phyloP scores from a whole-genome alignment of 2,888 invertebrate genomes.

The Opisthograptis luteolata region DNA sequence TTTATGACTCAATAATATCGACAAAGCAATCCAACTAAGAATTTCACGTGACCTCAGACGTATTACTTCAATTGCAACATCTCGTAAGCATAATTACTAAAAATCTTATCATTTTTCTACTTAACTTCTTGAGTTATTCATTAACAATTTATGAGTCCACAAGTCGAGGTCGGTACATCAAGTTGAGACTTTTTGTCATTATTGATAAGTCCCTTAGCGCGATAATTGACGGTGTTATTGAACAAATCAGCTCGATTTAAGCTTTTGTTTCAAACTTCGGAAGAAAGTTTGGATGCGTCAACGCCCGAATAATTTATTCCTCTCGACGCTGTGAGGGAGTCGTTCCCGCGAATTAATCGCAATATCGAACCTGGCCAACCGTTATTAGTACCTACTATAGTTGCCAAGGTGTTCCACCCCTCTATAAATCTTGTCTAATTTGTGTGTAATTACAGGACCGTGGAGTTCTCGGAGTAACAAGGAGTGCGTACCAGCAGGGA shows the following conservation, averaged over 20 bases:
- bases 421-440: conserved; percentile 84
- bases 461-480: conserved; percentile 79
- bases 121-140: conserved; percentile 28
- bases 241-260: conserved; percentile 22
- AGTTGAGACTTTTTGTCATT: conserved; percentile 12
- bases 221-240: conserved; percentile 27
- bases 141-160: conserved; percentile 29
- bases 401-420: conserved; percentile 84
- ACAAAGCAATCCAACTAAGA: conserved; percentile 31
- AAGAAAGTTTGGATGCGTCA: conserved; percentile 31
- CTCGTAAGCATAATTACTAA: too few relatives aligned
- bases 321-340: conserved; percentile 47
- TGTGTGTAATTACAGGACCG: conserved; percentile 84
- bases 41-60: conserved; percentile 19
- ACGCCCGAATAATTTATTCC: conserved; percentile 48
- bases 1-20: conserved; percentile 19
- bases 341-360: conserved; percentile 71
- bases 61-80: too few relatives aligned
- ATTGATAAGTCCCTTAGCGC: conserved; percentile 6
- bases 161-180: conserved; percentile 11
- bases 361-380: conserved; percentile 79
- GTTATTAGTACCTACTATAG: conserved; percentile 82
- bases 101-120: conserved; percentile 41
- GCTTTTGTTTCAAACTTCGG: conserved; percentile 24
- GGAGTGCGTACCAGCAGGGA: conserved; percentile 82